These are phyloP conservation scores for Julus scanicus DNA, from an alignment of 2,888 invertebrate species.

Conservation along the genomic window DNA sequence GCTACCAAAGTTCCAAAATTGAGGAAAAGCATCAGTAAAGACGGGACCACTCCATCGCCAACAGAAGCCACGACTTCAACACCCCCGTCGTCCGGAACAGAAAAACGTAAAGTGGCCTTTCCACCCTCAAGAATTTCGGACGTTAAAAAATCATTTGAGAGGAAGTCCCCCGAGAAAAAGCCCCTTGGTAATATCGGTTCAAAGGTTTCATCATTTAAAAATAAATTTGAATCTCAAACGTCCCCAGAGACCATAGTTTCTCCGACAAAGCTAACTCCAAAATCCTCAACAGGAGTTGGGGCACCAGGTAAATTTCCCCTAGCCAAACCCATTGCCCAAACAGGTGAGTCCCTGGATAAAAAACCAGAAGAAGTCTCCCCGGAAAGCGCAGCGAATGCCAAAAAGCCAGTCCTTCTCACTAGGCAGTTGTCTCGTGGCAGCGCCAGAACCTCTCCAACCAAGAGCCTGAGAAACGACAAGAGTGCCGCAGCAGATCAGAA, in stretches of 20 bases:
- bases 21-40: slow-evolving; percentile 57
- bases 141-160: slow-evolving; percentile 85
- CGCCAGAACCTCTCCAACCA: slow-evolving; percentile 54
- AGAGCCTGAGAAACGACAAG: background rate
- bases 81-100: slow-evolving; percentile 67
- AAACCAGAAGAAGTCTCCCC: background rate
- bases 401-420: background rate
- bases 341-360: background rate
- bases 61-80: slow-evolving; percentile 57
- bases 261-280: background rate
- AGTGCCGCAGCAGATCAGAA: too few relatives aligned
- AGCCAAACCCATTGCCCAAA: background rate
- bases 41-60: slow-evolving; percentile 60
- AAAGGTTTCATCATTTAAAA: slow-evolving; percentile 55
- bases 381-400: background rate
- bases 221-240: slow-evolving; percentile 56
- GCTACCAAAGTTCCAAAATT: slow-evolving; percentile 54
- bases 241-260: slow-evolving; percentile 36
- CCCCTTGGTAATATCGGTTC: slow-evolving; percentile 55
- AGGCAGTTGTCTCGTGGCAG: background rate
- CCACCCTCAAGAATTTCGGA: slow-evolving; percentile 77
- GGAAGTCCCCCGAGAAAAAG: slow-evolving; percentile 56
- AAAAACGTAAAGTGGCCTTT: slow-evolving; percentile 67
- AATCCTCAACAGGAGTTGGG: background rate
- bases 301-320: slow-evolving; percentile 3